Conservation (phyloP, 2,797 vertebrate genomes). For the Alfaro cultratus region DNA sequence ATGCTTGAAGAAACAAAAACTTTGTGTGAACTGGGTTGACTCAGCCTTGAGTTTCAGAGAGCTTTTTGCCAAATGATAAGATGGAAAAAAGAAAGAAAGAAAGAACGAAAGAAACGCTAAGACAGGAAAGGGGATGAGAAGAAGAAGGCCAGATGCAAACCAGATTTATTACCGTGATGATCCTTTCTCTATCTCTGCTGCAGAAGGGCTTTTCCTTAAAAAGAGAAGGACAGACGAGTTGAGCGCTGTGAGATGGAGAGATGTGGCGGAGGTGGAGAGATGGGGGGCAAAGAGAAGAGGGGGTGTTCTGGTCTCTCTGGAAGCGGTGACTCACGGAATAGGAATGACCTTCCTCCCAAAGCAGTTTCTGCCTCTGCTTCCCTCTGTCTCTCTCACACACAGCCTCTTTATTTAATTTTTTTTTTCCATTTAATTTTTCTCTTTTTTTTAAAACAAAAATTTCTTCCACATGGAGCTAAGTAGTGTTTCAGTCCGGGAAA, state of each 20-base stretch:
- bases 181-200: conserved; percentile 58
- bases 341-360: conserved; percentile 73
- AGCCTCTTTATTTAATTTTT: background rate
- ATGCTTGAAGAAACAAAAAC: background rate
- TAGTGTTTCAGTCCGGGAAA: conserved; percentile 39
- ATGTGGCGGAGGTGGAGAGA: conserved; percentile 26
- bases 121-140: conserved; percentile 17
- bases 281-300: background rate
- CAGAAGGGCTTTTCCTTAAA: conserved; percentile 71
- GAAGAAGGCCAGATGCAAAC: conserved; percentile 55
- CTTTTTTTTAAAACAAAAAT: conserved; percentile 6
- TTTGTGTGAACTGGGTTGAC: background rate
- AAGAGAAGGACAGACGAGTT: conserved; percentile 57
- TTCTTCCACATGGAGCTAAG: conserved; percentile 63
- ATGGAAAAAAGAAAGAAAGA: conserved; percentile 1
- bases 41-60: conserved; percentile 11
- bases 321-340: conserved; percentile 75
- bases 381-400: conserved; percentile 8
- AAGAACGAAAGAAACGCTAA: background rate
- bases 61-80: conserved; percentile 10
- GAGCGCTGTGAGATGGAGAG: conserved; percentile 39
- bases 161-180: conserved; percentile 57
- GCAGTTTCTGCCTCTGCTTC: conserved; percentile 37
- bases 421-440: conserved; percentile 3
- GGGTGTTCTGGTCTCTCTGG: conserved; percentile 70